A percentile compares a stretch with the other conserved stretches of the same genome.
Evolutionary conservation across 1,140 invertebrate genomes (phyloP).

Genomic region (Drosophila prosaltans): DNA sequence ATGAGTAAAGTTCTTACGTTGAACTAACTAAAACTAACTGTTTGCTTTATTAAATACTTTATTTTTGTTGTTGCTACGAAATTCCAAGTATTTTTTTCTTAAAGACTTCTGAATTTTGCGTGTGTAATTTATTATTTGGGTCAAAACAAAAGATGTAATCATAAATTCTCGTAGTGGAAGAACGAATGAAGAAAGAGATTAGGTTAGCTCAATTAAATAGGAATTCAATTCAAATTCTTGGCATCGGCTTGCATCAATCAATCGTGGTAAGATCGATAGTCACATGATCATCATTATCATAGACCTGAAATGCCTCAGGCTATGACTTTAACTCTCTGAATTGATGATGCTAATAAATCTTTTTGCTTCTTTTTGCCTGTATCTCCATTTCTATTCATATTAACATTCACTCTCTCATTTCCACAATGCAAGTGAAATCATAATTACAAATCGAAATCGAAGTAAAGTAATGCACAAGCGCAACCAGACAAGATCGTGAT

Average conservation of each 20-base stretch:
- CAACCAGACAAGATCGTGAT: conserved; percentile 5
- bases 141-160: conserved; percentile 25
- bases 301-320: not conserved
- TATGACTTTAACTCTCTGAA: not conserved
- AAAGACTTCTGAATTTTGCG: conserved; percentile 40
- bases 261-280: not conserved
- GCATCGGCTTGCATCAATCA: not conserved
- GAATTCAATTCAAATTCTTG: not conserved
- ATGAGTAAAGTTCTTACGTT: not conserved
- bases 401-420: conserved; percentile 15
- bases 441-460: conserved; percentile 70
- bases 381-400: not conserved
- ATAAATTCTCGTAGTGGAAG: not conserved
- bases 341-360: not conserved
- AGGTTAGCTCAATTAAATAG: not conserved
- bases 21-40: conserved; percentile 39
- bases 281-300: conserved; percentile 1
- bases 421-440: conserved; percentile 74
- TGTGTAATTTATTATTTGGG: conserved; percentile 54
- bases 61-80: conserved; percentile 3
- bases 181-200: not conserved
- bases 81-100: not conserved
- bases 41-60: conserved; percentile 36
- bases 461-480: conserved; percentile 2
- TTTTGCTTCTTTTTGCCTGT: not conserved